Conservation (phyloP, 53 echinoderm and acorn worm species). For the Actinopyga echinites region DNA sequence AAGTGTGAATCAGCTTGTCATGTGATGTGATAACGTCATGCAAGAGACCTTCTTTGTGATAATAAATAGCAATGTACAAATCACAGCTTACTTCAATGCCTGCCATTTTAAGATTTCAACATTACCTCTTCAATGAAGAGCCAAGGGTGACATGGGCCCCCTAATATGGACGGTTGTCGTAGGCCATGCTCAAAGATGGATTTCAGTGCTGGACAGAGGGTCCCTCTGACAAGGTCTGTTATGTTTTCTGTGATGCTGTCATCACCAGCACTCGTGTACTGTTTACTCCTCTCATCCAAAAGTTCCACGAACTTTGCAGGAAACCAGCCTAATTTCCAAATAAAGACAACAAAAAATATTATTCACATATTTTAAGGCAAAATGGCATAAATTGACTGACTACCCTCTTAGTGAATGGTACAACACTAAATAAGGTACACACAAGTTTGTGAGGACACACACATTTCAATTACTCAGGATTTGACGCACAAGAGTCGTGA, state of each 20-base stretch:
- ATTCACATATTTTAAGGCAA: too few relatives aligned
- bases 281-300: conserved; percentile 96
- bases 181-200: conserved; percentile 92
- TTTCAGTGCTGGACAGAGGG: conserved; percentile 83
- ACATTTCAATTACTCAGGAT: too few relatives aligned
- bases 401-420: too few relatives aligned
- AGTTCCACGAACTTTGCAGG: conserved; percentile 99
- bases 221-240: conserved; percentile 96
- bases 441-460: too few relatives aligned
- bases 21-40: too few relatives aligned
- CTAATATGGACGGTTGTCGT: conserved; percentile 86
- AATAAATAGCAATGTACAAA: too few relatives aligned
- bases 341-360: not conserved
- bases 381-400: too few relatives aligned
- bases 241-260: conserved; percentile 95
- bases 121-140: conserved; percentile 97
- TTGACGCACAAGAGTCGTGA: too few relatives aligned
- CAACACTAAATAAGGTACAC: too few relatives aligned
- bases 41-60: too few relatives aligned
- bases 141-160: conserved; percentile 97
- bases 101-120: not conserved
- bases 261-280: conserved; percentile 95
- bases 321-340: conserved; percentile 81
- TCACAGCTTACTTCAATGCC: not conserved
- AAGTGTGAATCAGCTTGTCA: too few relatives aligned